These are phyloP conservation scores for Datnioides undecimradiatus DNA, from an alignment of 2,113 vertebrate genomes.

Conservation along the genomic window DNA sequence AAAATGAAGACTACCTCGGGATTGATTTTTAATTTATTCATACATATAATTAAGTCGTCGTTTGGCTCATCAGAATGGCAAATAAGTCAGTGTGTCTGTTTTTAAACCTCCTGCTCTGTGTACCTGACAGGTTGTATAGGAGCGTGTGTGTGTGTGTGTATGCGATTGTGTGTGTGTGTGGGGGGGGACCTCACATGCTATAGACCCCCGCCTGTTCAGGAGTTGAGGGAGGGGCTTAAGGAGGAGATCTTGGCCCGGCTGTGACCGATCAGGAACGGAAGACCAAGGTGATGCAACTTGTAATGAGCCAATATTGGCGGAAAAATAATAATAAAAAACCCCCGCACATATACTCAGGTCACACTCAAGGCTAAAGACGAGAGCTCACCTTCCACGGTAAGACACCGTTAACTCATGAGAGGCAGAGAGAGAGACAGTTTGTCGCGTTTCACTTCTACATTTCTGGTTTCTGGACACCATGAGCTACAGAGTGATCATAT, in stretches of 20 bases:
- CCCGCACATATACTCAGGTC: no score
- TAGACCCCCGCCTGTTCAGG: background rate
- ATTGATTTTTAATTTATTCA: background rate
- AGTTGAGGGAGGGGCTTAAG: constrained; percentile 46
- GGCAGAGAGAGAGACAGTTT: no score
- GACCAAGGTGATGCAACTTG: constrained; percentile 66
- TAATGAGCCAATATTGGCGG: background rate
- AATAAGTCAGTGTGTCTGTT: background rate
- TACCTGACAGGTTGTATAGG: constrained; percentile 1
- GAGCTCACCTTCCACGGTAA: constrained; percentile 40
- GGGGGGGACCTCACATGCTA: constrained; percentile 8
- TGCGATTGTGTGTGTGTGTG: no score
- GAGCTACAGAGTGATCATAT: background rate
- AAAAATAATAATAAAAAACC: background rate
- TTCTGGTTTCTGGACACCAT: background rate
- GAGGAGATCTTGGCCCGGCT: constrained; percentile 15
- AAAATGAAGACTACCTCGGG: background rate
- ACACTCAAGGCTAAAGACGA: background rate
- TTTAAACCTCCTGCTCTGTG: no score
- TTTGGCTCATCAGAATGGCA: background rate
- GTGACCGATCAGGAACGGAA: background rate
- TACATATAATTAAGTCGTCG: background rate
- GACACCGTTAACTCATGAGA: background rate
- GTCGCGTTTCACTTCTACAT: background rate
- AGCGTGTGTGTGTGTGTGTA: no score